Conservation (phyloP, 2,113 vertebrate species). For the Progne subis region DNA sequence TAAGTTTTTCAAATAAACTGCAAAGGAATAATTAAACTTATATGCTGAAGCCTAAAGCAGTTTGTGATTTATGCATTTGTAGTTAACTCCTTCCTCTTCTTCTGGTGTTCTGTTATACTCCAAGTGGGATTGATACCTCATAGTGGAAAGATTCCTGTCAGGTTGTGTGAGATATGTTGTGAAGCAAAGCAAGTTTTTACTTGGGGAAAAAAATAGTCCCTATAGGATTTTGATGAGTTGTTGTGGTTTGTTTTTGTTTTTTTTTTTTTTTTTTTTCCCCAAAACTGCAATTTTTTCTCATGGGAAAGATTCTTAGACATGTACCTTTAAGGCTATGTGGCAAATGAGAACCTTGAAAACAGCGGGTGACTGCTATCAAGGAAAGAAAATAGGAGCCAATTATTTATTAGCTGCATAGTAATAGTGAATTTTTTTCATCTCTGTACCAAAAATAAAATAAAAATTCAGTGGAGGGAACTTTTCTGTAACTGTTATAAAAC, state of each 20-base stretch:
- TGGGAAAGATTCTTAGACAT: background rate
- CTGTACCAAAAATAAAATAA: background rate
- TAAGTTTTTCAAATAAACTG: background rate
- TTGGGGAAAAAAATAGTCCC: background rate
- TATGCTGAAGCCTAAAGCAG: background rate
- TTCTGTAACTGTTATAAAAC: background rate
- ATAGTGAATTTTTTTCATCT: background rate
- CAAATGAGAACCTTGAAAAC: background rate
- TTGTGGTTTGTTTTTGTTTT: background rate
- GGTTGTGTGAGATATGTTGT: background rate
- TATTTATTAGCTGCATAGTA: background rate
- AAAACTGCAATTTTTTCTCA: background rate
- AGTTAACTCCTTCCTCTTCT: background rate
- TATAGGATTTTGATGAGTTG: background rate
- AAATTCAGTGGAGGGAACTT: background rate
- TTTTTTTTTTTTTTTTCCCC: background rate
- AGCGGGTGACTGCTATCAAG: background rate
- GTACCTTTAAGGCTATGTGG: background rate
- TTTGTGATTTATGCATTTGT: background rate
- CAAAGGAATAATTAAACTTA: background rate
- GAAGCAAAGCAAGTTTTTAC: background rate
- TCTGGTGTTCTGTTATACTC: background rate
- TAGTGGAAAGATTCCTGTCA: background rate
- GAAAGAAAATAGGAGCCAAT: background rate
- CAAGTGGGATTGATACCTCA: background rate